phyloP scores from a whole-genome alignment of 2,888 invertebrate genomes.

The Laspeyria flexula region DNA sequence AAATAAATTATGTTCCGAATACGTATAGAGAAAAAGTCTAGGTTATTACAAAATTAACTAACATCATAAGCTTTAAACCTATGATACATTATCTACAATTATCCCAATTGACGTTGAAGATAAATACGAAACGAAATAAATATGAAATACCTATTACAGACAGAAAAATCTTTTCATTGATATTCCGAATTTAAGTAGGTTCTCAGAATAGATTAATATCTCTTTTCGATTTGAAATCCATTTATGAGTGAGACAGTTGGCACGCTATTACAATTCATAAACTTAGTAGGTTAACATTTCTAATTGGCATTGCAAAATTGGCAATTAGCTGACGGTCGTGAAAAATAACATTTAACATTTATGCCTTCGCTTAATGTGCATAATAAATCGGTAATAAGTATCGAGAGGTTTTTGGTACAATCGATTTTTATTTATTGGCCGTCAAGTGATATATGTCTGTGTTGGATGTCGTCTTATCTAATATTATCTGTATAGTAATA shows the following conservation, averaged over 20 bases:
- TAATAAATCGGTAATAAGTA: slow-evolving; percentile 41
- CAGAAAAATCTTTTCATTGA: too few relatives aligned
- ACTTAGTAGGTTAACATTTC: slow-evolving; percentile 29
- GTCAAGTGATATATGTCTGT: slow-evolving; percentile 11
- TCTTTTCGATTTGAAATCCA: too few relatives aligned
- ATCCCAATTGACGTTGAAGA: too few relatives aligned
- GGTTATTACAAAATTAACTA: too few relatives aligned
- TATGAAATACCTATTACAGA: too few relatives aligned
- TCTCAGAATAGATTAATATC: too few relatives aligned
- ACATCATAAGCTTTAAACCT: too few relatives aligned
- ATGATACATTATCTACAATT: too few relatives aligned
- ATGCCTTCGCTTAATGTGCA: slow-evolving; percentile 30
- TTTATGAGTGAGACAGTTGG: background rate
- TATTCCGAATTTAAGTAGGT: too few relatives aligned
- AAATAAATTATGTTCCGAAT: too few relatives aligned
- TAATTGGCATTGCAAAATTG: slow-evolving; percentile 36
- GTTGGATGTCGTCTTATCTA: background rate
- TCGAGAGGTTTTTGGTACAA: slow-evolving; percentile 30
- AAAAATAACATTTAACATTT: slow-evolving; percentile 33
- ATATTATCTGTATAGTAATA: background rate
- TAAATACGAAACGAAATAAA: too few relatives aligned
- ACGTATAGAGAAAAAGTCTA: too few relatives aligned
- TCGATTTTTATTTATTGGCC: slow-evolving; percentile 24
- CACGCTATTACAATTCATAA: slow-evolving; percentile 7
- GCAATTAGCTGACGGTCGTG: slow-evolving; percentile 23